Conservation (phyloP, 2,797 vertebrate species). For the Propithecus perrieri region DNA sequence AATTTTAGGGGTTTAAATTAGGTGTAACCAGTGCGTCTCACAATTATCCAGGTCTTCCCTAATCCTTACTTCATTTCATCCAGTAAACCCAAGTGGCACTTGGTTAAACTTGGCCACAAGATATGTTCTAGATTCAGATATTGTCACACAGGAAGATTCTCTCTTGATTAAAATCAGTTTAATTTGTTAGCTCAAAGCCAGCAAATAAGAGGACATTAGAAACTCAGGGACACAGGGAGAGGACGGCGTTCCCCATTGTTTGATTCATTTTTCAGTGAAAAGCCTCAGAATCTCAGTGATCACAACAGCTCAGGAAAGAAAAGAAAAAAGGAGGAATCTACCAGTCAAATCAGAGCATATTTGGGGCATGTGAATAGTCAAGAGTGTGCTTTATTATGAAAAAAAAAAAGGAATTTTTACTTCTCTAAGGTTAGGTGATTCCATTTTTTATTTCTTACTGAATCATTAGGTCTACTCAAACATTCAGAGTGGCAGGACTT, state of each 20-base stretch:
- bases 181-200: neutral
- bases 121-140: neutral
- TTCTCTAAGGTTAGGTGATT: neutral
- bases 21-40: neutral
- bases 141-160: neutral
- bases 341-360: neutral
- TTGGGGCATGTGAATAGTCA: neutral
- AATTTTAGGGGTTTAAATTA: neutral
- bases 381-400: neutral
- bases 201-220: neutral
- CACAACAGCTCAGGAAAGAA: neutral
- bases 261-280: neutral
- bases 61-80: neutral
- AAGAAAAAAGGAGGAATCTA: neutral
- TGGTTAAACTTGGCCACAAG: neutral
- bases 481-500: neutral
- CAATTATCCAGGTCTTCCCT: neutral
- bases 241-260: neutral
- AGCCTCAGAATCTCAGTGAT: neutral
- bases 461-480: neutral
- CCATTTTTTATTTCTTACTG: neutral
- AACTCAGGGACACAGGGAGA: neutral
- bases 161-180: neutral
- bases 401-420: neutral
- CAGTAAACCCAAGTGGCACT: neutral